phyloP scores from a whole-genome alignment of 2,113 vertebrate genomes.

The Callionymus lyra region DNA sequence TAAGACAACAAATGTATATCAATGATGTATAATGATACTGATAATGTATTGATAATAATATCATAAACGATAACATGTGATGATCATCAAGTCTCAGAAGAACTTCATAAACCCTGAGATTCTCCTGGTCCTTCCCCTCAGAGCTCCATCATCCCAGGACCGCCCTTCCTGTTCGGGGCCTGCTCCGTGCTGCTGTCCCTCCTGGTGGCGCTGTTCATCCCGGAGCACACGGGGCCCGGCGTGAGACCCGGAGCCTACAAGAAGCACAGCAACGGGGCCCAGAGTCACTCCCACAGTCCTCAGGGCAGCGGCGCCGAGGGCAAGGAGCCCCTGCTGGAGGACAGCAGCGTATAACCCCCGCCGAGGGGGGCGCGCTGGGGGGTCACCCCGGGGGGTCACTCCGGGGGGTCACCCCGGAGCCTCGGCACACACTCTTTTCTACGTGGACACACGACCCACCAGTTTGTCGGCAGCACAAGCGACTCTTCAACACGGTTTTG shows the following conservation, averaged over 20 bases:
- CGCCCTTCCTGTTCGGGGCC: constrained; percentile 85
- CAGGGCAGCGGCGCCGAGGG: constrained; percentile 74
- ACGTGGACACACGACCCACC: no score
- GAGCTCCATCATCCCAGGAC: constrained; percentile 90
- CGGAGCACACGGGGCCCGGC: constrained; percentile 74
- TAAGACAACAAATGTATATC: no score
- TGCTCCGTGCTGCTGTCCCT: constrained; percentile 86
- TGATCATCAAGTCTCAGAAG: no score
- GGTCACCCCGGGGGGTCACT: no score
- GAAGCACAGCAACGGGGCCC: constrained; percentile 77
- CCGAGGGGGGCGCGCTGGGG: constrained; percentile 37
- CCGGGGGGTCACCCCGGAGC: neutral
- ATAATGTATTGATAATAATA: no score
- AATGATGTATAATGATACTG: no score
- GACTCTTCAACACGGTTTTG: no score
- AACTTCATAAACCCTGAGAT: no score
- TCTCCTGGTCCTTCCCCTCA: constrained; percentile 24
- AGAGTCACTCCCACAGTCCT: constrained; percentile 77
- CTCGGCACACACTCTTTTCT: constrained; percentile 6
- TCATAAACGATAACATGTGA: no score
- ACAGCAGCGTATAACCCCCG: constrained; percentile 79
- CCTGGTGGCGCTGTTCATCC: constrained; percentile 87
- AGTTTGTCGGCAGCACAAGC: no score
- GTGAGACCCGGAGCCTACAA: constrained; percentile 76
- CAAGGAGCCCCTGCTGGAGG: constrained; percentile 84